Percentiles rank a stretch among this genome's conserved stretches.
Evolutionary conservation across 2,888 invertebrate genomes (phyloP).

Genomic region (Caradrina kadenii): DNA sequence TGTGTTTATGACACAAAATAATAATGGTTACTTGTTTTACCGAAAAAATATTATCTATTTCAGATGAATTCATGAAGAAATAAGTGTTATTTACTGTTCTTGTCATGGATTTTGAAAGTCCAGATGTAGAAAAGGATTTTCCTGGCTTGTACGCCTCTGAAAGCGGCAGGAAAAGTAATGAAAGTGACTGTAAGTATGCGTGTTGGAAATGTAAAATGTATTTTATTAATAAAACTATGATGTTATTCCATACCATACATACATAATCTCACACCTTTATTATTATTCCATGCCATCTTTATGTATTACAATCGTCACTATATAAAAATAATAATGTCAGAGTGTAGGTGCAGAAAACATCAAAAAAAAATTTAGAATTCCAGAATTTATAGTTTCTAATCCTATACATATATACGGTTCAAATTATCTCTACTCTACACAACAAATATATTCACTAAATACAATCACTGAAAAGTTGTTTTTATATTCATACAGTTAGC

Average conservation of each 20-base stretch:
- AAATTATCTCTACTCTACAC: neutral
- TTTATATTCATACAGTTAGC: constrained; percentile 91
- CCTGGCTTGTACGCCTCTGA: constrained; percentile 96
- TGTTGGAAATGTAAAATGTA: neutral
- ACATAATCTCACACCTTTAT: no score
- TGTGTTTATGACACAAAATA: constrained; percentile 7
- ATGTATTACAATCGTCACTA: neutral
- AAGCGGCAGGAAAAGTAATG: constrained; percentile 93
- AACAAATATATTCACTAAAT: neutral
- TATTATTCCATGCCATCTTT: neutral
- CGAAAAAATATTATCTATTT: constrained; percentile 17
- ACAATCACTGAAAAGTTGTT: neutral
- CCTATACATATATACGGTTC: no score
- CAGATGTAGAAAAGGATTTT: constrained; percentile 97
- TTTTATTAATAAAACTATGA: neutral
- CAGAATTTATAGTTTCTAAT: no score
- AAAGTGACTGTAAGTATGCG: constrained; percentile 94
- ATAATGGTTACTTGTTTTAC: constrained; percentile 43
- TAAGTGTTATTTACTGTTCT: neutral
- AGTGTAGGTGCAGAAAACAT: no score
- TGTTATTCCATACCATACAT: neutral
- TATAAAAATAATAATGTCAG: neutral
- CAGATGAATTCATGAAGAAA: neutral
- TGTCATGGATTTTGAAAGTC: constrained; percentile 96
- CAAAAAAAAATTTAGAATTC: no score